phyloP scores from a whole-genome alignment of 92 coral and sea anemone genomes.

The Porites rus region DNA sequence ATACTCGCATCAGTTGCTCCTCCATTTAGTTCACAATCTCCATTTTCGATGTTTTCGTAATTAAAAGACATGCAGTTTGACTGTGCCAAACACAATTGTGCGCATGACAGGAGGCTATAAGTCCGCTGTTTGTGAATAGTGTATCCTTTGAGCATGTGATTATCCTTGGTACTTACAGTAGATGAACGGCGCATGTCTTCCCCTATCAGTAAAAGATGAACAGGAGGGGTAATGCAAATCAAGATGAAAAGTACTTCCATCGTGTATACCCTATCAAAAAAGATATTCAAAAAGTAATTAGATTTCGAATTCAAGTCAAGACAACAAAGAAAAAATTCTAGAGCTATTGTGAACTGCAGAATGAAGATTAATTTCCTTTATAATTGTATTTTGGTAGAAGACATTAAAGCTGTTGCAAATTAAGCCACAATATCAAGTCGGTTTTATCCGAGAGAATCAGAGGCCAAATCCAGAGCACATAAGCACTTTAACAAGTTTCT shows the following conservation, averaged over 20 bases:
- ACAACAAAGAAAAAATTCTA: no score
- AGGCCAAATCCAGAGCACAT: no score
- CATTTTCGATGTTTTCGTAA: conserved; percentile 56
- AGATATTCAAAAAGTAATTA: no score
- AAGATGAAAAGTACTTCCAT: not conserved
- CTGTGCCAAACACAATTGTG: conserved; percentile 64
- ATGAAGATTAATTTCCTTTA: no score
- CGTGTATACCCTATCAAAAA: not conserved
- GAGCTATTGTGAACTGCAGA: no score
- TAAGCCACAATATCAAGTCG: no score
- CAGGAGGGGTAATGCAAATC: not conserved
- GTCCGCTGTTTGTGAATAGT: conserved; percentile 65
- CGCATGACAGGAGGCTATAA: conserved; percentile 69
- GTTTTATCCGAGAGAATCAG: no score
- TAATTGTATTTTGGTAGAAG: no score
- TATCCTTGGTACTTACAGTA: conserved; percentile 40
- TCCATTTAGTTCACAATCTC: conserved; percentile 66
- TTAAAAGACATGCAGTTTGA: conserved; percentile 73
- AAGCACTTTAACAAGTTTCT: no score
- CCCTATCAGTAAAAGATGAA: not conserved
- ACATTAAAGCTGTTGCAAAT: no score
- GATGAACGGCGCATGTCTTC: conserved; percentile 55
- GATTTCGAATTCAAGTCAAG: no score
- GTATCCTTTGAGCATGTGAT: conserved; percentile 62
- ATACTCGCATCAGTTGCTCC: not conserved